These are phyloP conservation scores for Drosophila elegans DNA, from an alignment of 1,140 invertebrate species.

Conservation along the genomic window DNA sequence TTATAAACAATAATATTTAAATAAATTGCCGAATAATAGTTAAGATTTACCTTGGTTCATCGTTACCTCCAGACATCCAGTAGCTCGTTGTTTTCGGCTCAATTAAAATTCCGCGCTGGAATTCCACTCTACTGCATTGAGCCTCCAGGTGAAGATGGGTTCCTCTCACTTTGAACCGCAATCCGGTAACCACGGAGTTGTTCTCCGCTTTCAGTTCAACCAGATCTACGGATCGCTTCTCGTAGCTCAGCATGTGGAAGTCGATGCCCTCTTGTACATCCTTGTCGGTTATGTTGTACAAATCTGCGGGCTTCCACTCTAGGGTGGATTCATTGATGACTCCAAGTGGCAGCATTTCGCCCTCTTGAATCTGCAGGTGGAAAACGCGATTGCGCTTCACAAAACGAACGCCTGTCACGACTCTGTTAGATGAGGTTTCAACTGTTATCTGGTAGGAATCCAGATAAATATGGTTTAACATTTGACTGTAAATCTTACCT, in stretches of 20 bases:
- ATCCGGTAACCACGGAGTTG: slow-evolving; percentile 87
- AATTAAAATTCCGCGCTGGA: slow-evolving; percentile 89
- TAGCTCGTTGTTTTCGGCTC: slow-evolving; percentile 87
- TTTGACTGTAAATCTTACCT: no score
- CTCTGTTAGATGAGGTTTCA: no score
- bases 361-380: slow-evolving; percentile 92
- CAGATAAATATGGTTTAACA: no score
- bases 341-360: slow-evolving; percentile 87
- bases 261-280: slow-evolving; percentile 87
- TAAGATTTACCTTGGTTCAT: slow-evolving; percentile 87
- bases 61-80: slow-evolving; percentile 90
- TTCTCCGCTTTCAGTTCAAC: slow-evolving; percentile 90
- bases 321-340: slow-evolving; percentile 87
- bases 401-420: slow-evolving; percentile 89
- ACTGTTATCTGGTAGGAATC: no score
- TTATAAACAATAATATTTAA: no score
- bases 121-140: slow-evolving; percentile 91
- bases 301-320: slow-evolving; percentile 88
- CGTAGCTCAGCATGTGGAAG: slow-evolving; percentile 91
- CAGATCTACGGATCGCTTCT: slow-evolving; percentile 91
- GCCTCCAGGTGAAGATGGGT: slow-evolving; percentile 94
- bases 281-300: slow-evolving; percentile 86
- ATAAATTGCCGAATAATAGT: no score
- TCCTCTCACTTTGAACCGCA: slow-evolving; percentile 91
- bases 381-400: slow-evolving; percentile 90